Percentiles rank a stretch among this genome's conserved stretches.
Evolutionary conservation across 2,888 invertebrate species (phyloP).

Genomic region (Taphrorychus bicolor): DNA sequence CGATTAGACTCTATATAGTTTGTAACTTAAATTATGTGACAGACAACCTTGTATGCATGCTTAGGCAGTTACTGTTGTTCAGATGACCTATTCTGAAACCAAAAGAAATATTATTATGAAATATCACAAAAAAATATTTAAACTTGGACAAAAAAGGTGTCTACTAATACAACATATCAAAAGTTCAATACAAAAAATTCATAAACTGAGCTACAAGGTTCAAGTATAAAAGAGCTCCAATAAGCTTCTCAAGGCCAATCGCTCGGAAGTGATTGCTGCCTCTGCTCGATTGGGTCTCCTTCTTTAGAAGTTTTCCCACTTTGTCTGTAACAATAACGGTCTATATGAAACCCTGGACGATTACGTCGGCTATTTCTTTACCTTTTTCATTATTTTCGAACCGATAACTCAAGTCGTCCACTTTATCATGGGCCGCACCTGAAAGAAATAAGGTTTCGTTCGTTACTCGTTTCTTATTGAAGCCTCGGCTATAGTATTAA

Average conservation of each 20-base stretch:
- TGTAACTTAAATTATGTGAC: too few relatives aligned
- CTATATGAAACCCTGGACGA: constrained; percentile 13
- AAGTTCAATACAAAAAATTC: neutral
- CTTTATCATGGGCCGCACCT: constrained; percentile 35
- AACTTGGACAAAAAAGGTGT: too few relatives aligned
- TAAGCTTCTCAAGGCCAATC: constrained; percentile 25
- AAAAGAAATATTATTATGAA: too few relatives aligned
- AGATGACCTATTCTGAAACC: too few relatives aligned
- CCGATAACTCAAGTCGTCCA: constrained; percentile 21
- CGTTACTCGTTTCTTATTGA: neutral
- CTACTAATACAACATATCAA: too few relatives aligned
- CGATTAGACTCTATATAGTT: too few relatives aligned
- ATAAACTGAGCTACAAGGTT: neutral
- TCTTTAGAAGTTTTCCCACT: constrained; percentile 24
- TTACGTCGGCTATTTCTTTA: constrained; percentile 22
- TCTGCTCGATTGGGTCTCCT: constrained; percentile 17
- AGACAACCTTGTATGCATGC: too few relatives aligned
- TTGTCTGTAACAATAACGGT: constrained; percentile 34
- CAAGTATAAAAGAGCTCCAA: neutral
- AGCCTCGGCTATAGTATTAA: too few relatives aligned
- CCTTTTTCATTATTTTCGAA: constrained; percentile 28
- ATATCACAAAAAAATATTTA: too few relatives aligned
- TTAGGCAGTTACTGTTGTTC: too few relatives aligned
- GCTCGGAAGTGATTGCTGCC: constrained; percentile 33
- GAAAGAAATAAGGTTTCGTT: constrained; percentile 11